Conservation (phyloP, 2,888 invertebrate genomes). For the Plebejus melissa region DNA sequence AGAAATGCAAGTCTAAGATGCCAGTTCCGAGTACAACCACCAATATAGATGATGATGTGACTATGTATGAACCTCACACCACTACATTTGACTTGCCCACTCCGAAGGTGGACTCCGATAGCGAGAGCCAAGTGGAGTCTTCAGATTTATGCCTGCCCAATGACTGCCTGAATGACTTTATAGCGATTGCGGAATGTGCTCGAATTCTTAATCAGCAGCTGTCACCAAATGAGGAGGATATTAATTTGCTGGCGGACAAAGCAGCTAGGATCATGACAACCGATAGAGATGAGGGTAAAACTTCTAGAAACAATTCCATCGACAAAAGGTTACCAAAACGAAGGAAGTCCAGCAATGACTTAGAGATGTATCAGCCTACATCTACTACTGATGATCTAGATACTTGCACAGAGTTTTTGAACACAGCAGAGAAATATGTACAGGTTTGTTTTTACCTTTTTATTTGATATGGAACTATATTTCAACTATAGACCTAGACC, state of each 20-base stretch:
- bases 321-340: slow-evolving; percentile 59
- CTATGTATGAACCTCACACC: slow-evolving; percentile 74
- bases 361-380: slow-evolving; percentile 71
- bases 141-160: slow-evolving; percentile 67
- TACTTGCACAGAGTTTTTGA: slow-evolving; percentile 56
- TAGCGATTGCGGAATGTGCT: slow-evolving; percentile 64
- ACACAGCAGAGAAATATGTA: slow-evolving; percentile 63
- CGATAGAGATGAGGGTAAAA: slow-evolving; percentile 52
- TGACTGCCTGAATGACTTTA: slow-evolving; percentile 70
- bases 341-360: slow-evolving; percentile 64
- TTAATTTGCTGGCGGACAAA: slow-evolving; percentile 65
- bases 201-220: slow-evolving; percentile 52
- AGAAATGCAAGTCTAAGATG: slow-evolving; percentile 57
- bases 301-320: slow-evolving; percentile 47
- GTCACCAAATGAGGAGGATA: slow-evolving; percentile 60
- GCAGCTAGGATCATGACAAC: slow-evolving; percentile 70
- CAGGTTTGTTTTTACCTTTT: slow-evolving; percentile 45
- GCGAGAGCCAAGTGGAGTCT: slow-evolving; percentile 63
- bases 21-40: slow-evolving; percentile 50
- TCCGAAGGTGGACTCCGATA: slow-evolving; percentile 66
- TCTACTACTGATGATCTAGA: slow-evolving; percentile 71
- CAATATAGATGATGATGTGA: slow-evolving; percentile 60
- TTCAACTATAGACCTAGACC: no score
- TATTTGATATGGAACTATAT: not conserved
- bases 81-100: slow-evolving; percentile 62